phyloP scores from a whole-genome alignment of 2,113 vertebrate genomes.

The Ptilorrhoa leucosticta region DNA sequence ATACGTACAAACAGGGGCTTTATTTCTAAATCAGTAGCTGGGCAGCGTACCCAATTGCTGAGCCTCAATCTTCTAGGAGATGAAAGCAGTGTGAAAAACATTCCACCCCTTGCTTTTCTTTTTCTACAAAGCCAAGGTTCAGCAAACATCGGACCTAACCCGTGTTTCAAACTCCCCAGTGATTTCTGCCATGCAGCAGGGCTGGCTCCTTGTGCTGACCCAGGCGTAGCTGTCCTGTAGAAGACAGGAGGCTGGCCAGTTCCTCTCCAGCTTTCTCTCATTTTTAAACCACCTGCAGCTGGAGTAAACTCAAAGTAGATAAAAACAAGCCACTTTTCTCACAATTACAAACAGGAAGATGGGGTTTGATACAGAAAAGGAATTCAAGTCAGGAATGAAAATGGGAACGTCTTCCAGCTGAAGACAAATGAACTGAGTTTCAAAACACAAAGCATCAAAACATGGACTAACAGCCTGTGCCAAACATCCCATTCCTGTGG shows the following conservation, averaged over 20 bases:
- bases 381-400: constrained; percentile 20
- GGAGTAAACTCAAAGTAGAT: not conserved
- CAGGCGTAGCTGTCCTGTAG: not conserved
- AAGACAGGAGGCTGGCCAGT: not conserved
- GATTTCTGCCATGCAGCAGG: not conserved
- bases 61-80: not conserved
- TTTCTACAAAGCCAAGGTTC: not conserved
- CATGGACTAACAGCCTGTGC: not conserved
- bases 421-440: not conserved
- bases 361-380: not conserved
- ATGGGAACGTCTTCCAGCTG: not conserved
- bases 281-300: constrained; percentile 30
- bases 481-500: constrained; percentile 15
- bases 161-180: not conserved
- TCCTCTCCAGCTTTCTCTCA: not conserved
- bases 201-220: not conserved
- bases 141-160: not conserved
- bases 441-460: constrained; percentile 22
- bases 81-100: not conserved
- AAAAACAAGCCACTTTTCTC: constrained; percentile 14
- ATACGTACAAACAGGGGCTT: not conserved
- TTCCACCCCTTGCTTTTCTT: not conserved
- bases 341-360: constrained; percentile 31
- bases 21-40: not conserved
- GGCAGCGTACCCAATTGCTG: not conserved